phyloP scores from a whole-genome alignment of 2,888 invertebrate species.

The Cheilosia grossa region DNA sequence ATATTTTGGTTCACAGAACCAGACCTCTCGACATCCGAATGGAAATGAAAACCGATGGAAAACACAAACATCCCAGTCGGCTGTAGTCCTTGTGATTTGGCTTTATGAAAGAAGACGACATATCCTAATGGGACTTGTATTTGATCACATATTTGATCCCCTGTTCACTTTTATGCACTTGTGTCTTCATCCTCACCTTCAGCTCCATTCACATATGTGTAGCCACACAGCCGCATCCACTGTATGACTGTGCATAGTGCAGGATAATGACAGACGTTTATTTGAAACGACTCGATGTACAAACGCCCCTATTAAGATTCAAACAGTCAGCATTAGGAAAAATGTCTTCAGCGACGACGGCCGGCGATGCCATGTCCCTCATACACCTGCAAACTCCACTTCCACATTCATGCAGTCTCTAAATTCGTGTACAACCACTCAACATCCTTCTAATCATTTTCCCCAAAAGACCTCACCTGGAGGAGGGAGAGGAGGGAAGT shows the following conservation, averaged over 20 bases:
- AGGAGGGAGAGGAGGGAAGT: slow-evolving; percentile 35
- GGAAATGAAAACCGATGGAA: no score
- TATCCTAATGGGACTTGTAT: slow-evolving; percentile 42
- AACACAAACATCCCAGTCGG: background rate
- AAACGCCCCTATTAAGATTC: slow-evolving; percentile 40
- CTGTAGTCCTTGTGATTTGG: slow-evolving; percentile 5
- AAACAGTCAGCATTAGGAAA: slow-evolving; percentile 31
- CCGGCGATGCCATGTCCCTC: slow-evolving; percentile 9
- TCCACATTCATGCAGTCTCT: slow-evolving; percentile 13
- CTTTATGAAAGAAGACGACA: slow-evolving; percentile 38
- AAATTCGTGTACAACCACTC: background rate
- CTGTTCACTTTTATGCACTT: slow-evolving; percentile 8
- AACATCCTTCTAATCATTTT: slow-evolving; percentile 49
- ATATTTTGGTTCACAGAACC: no score
- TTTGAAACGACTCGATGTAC: slow-evolving; percentile 40
- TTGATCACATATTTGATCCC: slow-evolving; percentile 32
- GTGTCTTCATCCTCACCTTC: slow-evolving; percentile 42
- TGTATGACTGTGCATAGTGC: background rate
- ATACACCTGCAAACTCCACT: background rate
- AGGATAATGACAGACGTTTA: slow-evolving; percentile 33
- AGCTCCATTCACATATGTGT: background rate
- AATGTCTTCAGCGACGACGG: slow-evolving; percentile 11
- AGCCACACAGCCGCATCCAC: background rate
- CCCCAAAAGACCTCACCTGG: slow-evolving; percentile 28
- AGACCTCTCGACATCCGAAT: no score